These are phyloP conservation scores for Discoglossus pictus DNA, from an alignment of 2,797 vertebrate species.

Conservation along the genomic window DNA sequence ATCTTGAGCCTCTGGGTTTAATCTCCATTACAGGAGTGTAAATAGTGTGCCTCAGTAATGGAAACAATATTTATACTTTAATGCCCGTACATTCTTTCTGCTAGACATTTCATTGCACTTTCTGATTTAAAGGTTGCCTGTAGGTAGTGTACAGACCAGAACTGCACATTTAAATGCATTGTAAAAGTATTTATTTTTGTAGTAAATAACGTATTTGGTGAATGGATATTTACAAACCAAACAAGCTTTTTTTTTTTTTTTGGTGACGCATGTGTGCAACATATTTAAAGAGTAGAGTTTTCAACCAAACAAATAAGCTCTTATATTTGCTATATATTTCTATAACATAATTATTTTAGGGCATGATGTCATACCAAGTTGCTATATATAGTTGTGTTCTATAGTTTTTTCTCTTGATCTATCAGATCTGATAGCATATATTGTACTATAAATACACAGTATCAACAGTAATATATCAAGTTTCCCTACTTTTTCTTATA, in stretches of 20 bases:
- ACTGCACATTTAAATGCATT: constrained; percentile 44
- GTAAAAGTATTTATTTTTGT: constrained; percentile 53
- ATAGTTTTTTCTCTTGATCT: too few relatives aligned
- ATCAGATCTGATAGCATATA: too few relatives aligned
- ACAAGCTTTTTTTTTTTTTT: constrained; percentile 20
- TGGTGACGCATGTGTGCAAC: too few relatives aligned
- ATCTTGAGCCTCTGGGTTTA: constrained; percentile 46
- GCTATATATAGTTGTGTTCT: too few relatives aligned
- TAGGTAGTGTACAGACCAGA: constrained; percentile 51
- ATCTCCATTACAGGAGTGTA: constrained; percentile 42
- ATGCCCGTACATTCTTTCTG: constrained; percentile 58
- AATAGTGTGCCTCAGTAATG: constrained; percentile 51
- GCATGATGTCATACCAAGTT: too few relatives aligned
- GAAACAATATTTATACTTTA: constrained; percentile 36
- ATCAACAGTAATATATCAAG: too few relatives aligned
- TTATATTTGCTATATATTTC: too few relatives aligned
- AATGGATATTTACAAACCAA: constrained; percentile 36
- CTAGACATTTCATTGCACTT: constrained; percentile 61
- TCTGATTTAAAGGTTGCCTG: constrained; percentile 61
- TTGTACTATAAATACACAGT: too few relatives aligned
- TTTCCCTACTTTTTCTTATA: too few relatives aligned
- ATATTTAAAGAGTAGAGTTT: too few relatives aligned
- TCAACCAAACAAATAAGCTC: too few relatives aligned
- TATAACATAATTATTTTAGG: too few relatives aligned
- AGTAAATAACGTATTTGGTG: constrained; percentile 42